Evolutionary conservation across 2,888 invertebrate species (phyloP).

Genomic region (Chymomyza amoena): DNA sequence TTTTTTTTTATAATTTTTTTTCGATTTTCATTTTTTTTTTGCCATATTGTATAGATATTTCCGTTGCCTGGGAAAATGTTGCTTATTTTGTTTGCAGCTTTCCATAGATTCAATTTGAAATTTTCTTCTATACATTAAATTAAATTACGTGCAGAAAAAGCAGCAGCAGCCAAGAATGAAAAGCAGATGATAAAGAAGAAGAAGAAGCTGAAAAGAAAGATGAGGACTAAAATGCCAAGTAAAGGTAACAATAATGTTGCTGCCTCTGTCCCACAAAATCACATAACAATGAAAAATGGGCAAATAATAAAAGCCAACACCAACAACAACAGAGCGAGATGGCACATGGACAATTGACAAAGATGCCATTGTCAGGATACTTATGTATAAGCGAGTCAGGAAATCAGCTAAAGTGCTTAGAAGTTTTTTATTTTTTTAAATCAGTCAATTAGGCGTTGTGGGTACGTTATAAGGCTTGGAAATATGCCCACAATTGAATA

Average conservation of each 20-base stretch:
- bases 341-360: background rate
- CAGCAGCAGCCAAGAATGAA: background rate
- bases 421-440: constrained; percentile 16
- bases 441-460: constrained; percentile 59
- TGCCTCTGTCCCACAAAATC: constrained; percentile 59
- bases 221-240: constrained; percentile 24
- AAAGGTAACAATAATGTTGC: constrained; percentile 56
- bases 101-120: constrained; percentile 70
- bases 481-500: constrained; percentile 29
- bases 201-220: constrained; percentile 3
- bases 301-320: constrained; percentile 52
- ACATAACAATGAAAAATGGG: constrained; percentile 68
- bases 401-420: constrained; percentile 53
- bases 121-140: constrained; percentile 61
- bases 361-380: background rate
- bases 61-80: constrained; percentile 23
- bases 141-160: constrained; percentile 56
- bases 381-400: background rate
- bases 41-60: background rate
- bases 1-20: constrained; percentile 13
- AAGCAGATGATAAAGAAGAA: constrained; percentile 27
- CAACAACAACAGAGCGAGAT: background rate
- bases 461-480: background rate
- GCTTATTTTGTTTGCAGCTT: constrained; percentile 55
- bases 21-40: constrained; percentile 40